Evolutionary conservation across 92 coral and sea anemone genomes (phyloP).

Genomic region (Bergia sp.): DNA sequence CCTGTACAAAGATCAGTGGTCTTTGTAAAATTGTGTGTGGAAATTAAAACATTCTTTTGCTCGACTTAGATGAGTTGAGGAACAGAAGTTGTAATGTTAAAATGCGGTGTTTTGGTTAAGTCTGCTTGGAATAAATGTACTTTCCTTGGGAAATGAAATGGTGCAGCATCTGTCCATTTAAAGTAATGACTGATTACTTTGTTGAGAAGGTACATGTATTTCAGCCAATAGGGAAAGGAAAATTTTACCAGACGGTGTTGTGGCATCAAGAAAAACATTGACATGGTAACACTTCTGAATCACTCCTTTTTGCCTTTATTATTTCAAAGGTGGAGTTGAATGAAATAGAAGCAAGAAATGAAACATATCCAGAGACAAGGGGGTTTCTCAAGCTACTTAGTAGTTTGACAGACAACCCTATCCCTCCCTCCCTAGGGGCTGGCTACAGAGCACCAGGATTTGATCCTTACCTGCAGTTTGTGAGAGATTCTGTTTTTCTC

Average conservation of each 20-base stretch:
- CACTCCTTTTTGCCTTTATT: not conserved
- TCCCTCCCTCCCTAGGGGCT: slow-evolving; percentile 88
- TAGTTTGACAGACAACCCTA: slow-evolving; percentile 85
- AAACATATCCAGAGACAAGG: slow-evolving; percentile 93
- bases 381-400: slow-evolving; percentile 84
- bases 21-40: not conserved
- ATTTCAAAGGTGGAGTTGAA: slow-evolving; percentile 81
- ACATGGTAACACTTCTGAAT: not conserved
- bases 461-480: slow-evolving; percentile 86
- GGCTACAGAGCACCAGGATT: slow-evolving; percentile 97
- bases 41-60: too few relatives aligned
- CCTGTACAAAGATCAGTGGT: not conserved
- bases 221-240: not conserved
- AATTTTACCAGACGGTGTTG: not conserved
- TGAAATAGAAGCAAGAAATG: slow-evolving; percentile 93
- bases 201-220: not conserved
- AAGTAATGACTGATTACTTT: too few relatives aligned
- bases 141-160: not conserved
- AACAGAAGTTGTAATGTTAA: too few relatives aligned
- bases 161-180: not conserved
- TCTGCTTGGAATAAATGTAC: not conserved
- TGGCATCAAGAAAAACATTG: not conserved
- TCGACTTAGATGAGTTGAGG: not conserved
- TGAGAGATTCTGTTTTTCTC: slow-evolving; percentile 86
- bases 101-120: not conserved